phyloP scores from a whole-genome alignment of 1,140 invertebrate species.

The Tachypleus tridentatus region DNA sequence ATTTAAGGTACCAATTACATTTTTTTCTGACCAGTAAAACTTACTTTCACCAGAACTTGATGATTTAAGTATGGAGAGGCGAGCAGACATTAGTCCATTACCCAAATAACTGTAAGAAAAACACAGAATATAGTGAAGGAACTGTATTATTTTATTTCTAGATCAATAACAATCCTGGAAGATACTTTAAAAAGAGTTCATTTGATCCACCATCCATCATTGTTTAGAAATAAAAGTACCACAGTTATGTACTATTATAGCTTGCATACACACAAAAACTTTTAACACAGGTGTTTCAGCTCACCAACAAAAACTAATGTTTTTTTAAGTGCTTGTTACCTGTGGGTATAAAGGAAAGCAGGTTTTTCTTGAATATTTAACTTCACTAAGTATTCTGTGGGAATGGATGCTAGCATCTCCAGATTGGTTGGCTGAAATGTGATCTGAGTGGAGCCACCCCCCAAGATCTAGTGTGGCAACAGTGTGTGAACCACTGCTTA shows the following conservation, averaged over 20 bases:
- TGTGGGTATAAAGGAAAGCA: slow-evolving; percentile 61
- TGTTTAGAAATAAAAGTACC: too few relatives aligned
- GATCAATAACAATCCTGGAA: too few relatives aligned
- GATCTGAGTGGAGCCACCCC: slow-evolving; percentile 90
- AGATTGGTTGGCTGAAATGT: slow-evolving; percentile 53
- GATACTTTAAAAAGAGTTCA: too few relatives aligned
- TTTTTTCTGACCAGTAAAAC: not conserved
- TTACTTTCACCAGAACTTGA: slow-evolving; percentile 9
- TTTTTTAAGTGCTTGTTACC: slow-evolving; percentile 31
- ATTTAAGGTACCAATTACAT: too few relatives aligned
- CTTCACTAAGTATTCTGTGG: slow-evolving; percentile 47
- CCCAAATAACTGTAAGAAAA: slow-evolving; percentile 61
- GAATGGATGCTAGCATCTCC: slow-evolving; percentile 40
- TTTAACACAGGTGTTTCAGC: too few relatives aligned
- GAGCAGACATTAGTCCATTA: slow-evolving; percentile 74
- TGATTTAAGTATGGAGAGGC: slow-evolving; percentile 55
- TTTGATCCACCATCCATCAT: too few relatives aligned
- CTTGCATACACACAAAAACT: too few relatives aligned
- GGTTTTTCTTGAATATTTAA: slow-evolving; percentile 52
- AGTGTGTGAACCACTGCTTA: slow-evolving; percentile 38
- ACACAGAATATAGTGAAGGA: slow-evolving; percentile 4
- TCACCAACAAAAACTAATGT: not conserved
- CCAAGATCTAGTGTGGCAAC: slow-evolving; percentile 84
- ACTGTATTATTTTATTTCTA: too few relatives aligned
- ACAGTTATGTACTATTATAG: too few relatives aligned